Evolutionary conservation across 2,113 vertebrate genomes (phyloP).

Genomic region (Tragelaphus imberbis): DNA sequence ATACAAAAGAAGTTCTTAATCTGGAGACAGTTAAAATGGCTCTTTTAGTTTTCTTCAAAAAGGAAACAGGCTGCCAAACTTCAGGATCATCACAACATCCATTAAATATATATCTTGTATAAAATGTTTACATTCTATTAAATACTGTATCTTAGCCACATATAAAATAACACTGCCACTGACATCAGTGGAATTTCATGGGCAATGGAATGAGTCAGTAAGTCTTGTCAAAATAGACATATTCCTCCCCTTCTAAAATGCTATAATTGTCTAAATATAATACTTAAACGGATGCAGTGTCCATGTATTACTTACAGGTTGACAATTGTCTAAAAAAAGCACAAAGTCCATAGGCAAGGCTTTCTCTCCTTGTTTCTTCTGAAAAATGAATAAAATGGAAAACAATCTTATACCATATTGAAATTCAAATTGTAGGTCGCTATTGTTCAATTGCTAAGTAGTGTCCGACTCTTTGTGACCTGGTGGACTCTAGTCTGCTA

Average conservation of each 20-base stretch:
- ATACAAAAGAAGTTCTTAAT: constrained; percentile 27
- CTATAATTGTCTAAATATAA: neutral
- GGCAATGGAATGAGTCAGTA: neutral
- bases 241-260: neutral
- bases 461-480: neutral
- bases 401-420: neutral
- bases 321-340: constrained; percentile 48
- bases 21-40: constrained; percentile 5
- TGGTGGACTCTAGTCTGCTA: neutral
- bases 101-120: neutral
- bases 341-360: constrained; percentile 33
- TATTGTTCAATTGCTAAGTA: neutral
- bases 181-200: neutral
- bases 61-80: neutral
- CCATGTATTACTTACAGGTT: neutral
- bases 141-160: neutral
- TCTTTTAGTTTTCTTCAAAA: constrained; percentile 8
- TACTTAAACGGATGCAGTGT: neutral
- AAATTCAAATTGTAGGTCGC: neutral
- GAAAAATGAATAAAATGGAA: constrained; percentile 23
- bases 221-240: neutral
- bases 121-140: neutral
- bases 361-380: constrained; percentile 44
- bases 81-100: neutral
- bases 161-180: neutral